phyloP scores from a whole-genome alignment of 2,888 invertebrate species.

The Pinctada fucata region DNA sequence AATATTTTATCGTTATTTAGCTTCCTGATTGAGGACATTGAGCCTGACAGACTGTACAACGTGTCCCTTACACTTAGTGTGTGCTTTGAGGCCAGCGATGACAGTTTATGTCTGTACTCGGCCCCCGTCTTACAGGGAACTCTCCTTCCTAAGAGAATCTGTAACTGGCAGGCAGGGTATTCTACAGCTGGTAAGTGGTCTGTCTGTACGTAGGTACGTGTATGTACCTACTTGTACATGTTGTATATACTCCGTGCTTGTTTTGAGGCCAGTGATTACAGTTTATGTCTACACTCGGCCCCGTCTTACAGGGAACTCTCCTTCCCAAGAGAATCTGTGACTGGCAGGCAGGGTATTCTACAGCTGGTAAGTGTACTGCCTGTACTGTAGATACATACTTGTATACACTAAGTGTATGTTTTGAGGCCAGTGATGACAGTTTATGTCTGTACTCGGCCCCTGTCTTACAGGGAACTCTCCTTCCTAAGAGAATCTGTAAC shows the following conservation, averaged over 20 bases:
- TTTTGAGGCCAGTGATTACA: constrained; percentile 26
- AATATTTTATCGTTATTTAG: not conserved
- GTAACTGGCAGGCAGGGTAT: constrained; percentile 40
- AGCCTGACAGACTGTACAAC: constrained; percentile 33
- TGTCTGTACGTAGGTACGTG: not conserved
- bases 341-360: constrained; percentile 39
- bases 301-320: constrained; percentile 32
- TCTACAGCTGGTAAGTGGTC: constrained; percentile 34
- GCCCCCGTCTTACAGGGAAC: constrained; percentile 31
- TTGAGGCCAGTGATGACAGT: constrained; percentile 29
- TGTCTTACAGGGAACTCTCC: constrained; percentile 30
- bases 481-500: constrained; percentile 42
- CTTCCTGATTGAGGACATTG: constrained; percentile 31
- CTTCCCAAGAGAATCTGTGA: constrained; percentile 41
- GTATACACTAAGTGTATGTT: constrained; percentile 32
- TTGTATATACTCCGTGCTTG: not conserved
- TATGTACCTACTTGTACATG: not conserved
- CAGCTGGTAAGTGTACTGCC: constrained; percentile 33
- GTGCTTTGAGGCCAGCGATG: constrained; percentile 38
- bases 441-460: constrained; percentile 27
- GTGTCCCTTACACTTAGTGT: constrained; percentile 35
- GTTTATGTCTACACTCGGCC: constrained; percentile 26
- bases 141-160: constrained; percentile 38
- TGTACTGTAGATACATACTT: not conserved
- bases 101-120: constrained; percentile 27